These are phyloP conservation scores for Adrianichthys oophorus DNA, from an alignment of 2,797 vertebrate genomes.

Conservation along the genomic window DNA sequence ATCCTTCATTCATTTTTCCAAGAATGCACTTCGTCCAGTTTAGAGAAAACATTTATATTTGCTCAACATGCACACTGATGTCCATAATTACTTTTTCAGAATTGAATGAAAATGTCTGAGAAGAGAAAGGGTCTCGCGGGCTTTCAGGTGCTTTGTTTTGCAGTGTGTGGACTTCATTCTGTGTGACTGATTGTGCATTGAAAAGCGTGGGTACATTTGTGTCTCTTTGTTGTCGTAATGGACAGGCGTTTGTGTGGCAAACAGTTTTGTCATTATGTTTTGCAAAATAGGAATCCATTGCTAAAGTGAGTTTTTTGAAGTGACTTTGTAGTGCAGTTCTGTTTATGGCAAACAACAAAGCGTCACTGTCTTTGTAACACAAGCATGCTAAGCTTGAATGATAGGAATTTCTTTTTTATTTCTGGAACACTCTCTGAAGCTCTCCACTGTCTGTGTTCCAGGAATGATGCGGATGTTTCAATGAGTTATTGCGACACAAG, in stretches of 20 bases:
- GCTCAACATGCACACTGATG: neutral
- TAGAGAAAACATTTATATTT: neutral
- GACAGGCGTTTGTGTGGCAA: neutral
- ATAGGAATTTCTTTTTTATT: conserved; percentile 10
- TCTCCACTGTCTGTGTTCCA: conserved; percentile 1
- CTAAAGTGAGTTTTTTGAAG: conserved; percentile 4
- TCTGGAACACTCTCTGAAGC: neutral
- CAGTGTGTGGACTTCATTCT: neutral
- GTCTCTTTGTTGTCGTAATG: neutral
- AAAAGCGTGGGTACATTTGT: neutral
- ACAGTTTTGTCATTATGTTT: neutral
- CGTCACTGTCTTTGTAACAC: neutral
- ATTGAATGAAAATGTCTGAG: neutral
- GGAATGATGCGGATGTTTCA: neutral
- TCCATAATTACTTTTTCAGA: neutral
- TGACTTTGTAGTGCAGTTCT: neutral
- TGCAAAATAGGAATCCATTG: neutral
- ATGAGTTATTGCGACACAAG: neutral
- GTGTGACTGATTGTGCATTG: too few relatives aligned
- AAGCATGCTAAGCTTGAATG: conserved; percentile 5
- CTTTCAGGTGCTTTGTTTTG: neutral
- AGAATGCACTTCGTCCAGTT: neutral
- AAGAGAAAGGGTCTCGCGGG: neutral
- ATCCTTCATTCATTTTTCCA: too few relatives aligned
- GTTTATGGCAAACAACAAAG: conserved; percentile 9